Conservation (phyloP, 2,888 invertebrate species). For the Melanostoma mellinum region DNA sequence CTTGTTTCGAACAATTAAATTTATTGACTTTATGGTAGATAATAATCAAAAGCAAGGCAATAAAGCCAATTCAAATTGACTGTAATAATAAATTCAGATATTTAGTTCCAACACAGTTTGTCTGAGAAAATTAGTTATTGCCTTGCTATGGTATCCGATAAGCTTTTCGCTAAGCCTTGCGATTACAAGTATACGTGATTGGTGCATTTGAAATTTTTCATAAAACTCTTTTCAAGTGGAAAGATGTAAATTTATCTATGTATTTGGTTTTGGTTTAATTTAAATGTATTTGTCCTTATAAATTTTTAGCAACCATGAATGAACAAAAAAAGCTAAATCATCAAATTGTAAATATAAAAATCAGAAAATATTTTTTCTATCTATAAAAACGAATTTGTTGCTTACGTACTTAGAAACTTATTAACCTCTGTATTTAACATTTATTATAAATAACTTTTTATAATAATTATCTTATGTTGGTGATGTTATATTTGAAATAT, state of each 20-base stretch:
- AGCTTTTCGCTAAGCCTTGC: slow-evolving; percentile 20
- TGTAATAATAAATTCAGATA: slow-evolving; percentile 49
- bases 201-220: slow-evolving; percentile 37
- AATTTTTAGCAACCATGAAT: neutral
- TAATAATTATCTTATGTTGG: slow-evolving; percentile 49
- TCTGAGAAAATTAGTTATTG: slow-evolving; percentile 45
- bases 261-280: slow-evolving; percentile 21
- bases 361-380: slow-evolving; percentile 8
- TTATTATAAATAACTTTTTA: slow-evolving; percentile 51
- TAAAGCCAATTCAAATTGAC: slow-evolving; percentile 44
- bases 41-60: slow-evolving; percentile 44
- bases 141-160: slow-evolving; percentile 34
- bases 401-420: slow-evolving; percentile 55
- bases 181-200: slow-evolving; percentile 39
- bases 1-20: slow-evolving; percentile 36
- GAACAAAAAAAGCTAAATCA: slow-evolving; percentile 1
- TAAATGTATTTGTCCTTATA: slow-evolving; percentile 13
- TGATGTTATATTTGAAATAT: slow-evolving; percentile 64
- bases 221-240: slow-evolving; percentile 26
- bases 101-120: slow-evolving; percentile 29
- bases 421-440: slow-evolving; percentile 12
- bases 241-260: slow-evolving; percentile 39
- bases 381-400: slow-evolving; percentile 42
- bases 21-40: slow-evolving; percentile 40
- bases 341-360: slow-evolving; percentile 53